phyloP scores from a whole-genome alignment of 1,140 invertebrate species.

The Hyphantria cunea region DNA sequence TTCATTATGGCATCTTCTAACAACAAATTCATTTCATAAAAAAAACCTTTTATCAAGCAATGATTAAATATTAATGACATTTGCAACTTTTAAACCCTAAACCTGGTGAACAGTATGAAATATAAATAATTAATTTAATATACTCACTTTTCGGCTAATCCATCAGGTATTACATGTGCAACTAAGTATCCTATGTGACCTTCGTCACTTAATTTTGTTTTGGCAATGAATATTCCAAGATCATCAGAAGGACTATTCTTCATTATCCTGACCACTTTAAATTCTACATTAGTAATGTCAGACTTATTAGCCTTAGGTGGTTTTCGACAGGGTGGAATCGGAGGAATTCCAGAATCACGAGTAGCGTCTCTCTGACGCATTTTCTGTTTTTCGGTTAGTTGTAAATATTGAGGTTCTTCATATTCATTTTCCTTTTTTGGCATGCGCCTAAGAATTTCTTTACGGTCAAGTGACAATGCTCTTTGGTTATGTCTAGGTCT shows the following conservation, averaged over 20 bases:
- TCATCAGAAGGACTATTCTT: conserved; percentile 86
- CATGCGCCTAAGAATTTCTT: conserved; percentile 80
- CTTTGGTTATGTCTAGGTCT: conserved; percentile 72
- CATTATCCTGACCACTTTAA: conserved; percentile 86
- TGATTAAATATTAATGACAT: no score
- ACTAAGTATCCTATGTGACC: conserved; percentile 90
- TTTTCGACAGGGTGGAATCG: conserved; percentile 77
- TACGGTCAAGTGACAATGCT: conserved; percentile 79
- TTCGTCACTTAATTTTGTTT: conserved; percentile 85
- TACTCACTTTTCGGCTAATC: conserved; percentile 89
- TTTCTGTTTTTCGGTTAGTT: conserved; percentile 75
- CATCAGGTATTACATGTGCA: conserved; percentile 90
- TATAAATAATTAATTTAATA: no score
- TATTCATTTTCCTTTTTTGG: conserved; percentile 66
- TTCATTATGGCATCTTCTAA: no score
- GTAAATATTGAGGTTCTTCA: conserved; percentile 69
- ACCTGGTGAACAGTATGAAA: no score
- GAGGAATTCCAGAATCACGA: conserved; percentile 72
- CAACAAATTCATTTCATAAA: no score
- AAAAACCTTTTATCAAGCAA: no score
- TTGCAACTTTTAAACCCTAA: no score
- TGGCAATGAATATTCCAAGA: conserved; percentile 92
- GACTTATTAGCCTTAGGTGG: conserved; percentile 62
- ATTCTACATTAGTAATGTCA: conserved; percentile 76
- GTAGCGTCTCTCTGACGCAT: conserved; percentile 71